Conservation (phyloP, 2,797 vertebrate species). For the Poeciliopsis infans region DNA sequence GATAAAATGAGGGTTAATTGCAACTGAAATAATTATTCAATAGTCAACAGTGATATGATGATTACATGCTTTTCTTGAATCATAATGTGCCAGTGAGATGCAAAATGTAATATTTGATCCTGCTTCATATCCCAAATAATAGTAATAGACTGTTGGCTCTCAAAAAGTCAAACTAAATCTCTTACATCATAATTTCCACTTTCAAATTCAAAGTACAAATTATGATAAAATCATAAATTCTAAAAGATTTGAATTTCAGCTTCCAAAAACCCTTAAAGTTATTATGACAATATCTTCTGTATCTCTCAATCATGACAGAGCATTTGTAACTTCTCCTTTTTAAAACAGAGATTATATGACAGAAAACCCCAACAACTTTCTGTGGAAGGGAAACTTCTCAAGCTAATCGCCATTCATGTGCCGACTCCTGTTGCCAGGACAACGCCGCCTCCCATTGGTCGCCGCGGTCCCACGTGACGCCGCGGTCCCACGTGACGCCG, state of each 20-base stretch:
- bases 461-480: constrained; percentile 63
- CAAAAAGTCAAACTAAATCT: not conserved
- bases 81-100: not conserved
- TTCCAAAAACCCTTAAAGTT: not conserved
- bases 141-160: not conserved
- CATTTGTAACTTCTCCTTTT: not conserved
- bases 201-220: not conserved
- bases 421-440: constrained; percentile 71
- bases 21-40: not conserved
- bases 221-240: not conserved
- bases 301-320: not conserved
- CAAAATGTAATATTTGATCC: not conserved
- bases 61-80: not conserved
- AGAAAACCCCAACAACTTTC: constrained; percentile 6
- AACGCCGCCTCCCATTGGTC: constrained; percentile 72
- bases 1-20: not conserved
- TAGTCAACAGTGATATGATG: not conserved
- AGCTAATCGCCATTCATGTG: constrained; percentile 47
- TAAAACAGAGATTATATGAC: not conserved
- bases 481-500: constrained; percentile 74
- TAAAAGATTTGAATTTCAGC: not conserved
- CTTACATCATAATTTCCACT: not conserved
- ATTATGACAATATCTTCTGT: not conserved
- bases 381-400: constrained; percentile 1
- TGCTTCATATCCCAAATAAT: not conserved